Evolutionary conservation across 2,888 invertebrate species (phyloP), one percentile per base, ranked within the genome.

Genomic region (Litoditis marina): DNA sequence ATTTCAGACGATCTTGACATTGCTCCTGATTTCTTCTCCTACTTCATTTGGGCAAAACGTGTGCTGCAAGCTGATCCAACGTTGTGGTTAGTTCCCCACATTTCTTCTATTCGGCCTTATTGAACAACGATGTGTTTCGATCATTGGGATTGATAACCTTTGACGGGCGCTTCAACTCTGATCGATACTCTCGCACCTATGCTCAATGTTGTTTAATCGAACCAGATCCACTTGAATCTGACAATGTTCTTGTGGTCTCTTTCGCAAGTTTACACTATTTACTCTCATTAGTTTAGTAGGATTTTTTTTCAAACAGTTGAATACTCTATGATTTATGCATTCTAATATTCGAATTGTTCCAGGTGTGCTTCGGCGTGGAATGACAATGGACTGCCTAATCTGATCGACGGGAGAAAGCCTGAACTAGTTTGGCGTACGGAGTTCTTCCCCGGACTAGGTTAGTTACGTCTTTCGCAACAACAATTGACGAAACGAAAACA

Each of bases 331-430:
- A n/a, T n/a, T n/a, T n/a, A n/a, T n/a, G n/a, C n/a, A n/a, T n/a
- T n/a, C n/a, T n/a, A n/a, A n/a, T n/a, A n/a, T n/a, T n/a, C n/a
- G n/a, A n/a, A n/a, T n/a, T n/a, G n/a, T n/a, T n/a, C n/a, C 44
- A 74, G 74, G 69, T 98, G 98, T 83, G 90, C 96, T 68, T 96
- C 96, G 7, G 98, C 98, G 0, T 98, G 96, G 96, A 98, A 98
- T 84, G 98, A 99, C 85, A 98, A 98, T 84, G 98, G 98, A 16
- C 62, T 65, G 3, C 55, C 63, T 0, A 34, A 36, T 4, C 27
- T 69, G 13, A 71, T 71, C 36, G 69, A 73, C 34, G 19, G 30
- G 27, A 56, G 28, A 27, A n/a, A n/a, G 8, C 61, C 60, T 1
- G 90, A 92, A 63, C 85, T 92, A 54, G 86, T 98, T 34, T 93